Evolutionary conservation across 1,140 invertebrate genomes (phyloP), one percentile per base, ranked within the genome.

Genomic region (fruit fly (Drosophila melanogaster)): DNA sequence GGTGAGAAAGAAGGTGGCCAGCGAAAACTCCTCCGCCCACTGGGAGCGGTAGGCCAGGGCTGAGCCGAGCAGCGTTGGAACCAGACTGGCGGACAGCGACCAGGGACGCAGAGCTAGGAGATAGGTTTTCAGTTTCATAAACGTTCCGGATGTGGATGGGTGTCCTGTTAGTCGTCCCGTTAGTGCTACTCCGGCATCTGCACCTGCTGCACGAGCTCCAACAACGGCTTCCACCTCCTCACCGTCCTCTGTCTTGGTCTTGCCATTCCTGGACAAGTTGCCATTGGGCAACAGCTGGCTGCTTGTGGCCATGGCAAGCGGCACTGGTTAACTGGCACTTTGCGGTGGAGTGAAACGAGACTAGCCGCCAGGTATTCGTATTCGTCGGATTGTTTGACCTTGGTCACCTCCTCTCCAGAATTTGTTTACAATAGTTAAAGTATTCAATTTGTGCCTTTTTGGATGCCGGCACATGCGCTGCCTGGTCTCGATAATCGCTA

Each of bases 71-170:
- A 92, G 93, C 0, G 98, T 98, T 15, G 98, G 98, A 91, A 98
- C 96, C 26, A 98, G 92, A 50, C 97, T 98, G 41, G 96, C 97
- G 78, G 96, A 98, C 58, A 98, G 93, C 0, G 97, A 98, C 98
- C 98, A 99, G 35, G 98, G 98, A 72, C 98, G 93, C 26, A 98
- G 90, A 3, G 98, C 97, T 61, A 97, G 92, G 50, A 98, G 94
- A 92, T 98, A 98, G 0, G 96, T 96, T 41, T 97, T 96, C 4
- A 98, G 87, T 93, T 97, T 97, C 95, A 96, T 96, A 44, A 96
- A 92, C 1, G 95, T 95, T 4, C 94, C 93, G 19, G 90, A 78
- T 66, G 56, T 70, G 40, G 64, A 44, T 26, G 57, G 22, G n/a
- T 53, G 46, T 38, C 50, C 44, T 43, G 41, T 65, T 37, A 37